A percentile compares a stretch with the other conserved stretches of the same genome.
These are phyloP conservation scores for Crematogaster levior DNA, from an alignment of 2,888 invertebrate species.

Conservation along the genomic window DNA sequence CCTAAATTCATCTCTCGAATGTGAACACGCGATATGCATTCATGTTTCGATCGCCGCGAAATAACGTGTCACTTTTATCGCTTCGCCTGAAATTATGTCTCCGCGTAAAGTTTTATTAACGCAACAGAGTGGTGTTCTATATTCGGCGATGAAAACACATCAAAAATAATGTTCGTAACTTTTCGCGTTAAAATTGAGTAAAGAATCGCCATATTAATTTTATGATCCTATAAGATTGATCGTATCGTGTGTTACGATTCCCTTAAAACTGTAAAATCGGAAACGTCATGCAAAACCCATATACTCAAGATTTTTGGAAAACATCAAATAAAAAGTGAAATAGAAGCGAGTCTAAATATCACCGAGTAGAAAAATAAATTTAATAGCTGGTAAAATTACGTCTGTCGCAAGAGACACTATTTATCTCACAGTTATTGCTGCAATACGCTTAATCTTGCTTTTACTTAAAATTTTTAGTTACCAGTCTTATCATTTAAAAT, in stretches of 20 bases:
- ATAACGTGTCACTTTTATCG: conserved; percentile 22
- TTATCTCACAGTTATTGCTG: conserved; percentile 7
- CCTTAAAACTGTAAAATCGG: conserved; percentile 4
- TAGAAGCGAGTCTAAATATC: not conserved
- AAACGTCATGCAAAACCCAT: not conserved
- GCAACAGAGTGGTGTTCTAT: conserved; percentile 20
- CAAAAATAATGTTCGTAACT: conserved; percentile 27
- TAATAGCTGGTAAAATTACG: not conserved
- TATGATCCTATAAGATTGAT: not conserved
- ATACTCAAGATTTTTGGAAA: not conserved
- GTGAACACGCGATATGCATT: not conserved
- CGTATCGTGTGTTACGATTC: not conserved
- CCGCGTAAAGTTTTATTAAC: conserved; percentile 54
- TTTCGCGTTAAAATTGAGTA: conserved; percentile 33
- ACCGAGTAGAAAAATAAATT: not conserved
- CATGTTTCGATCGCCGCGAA: conserved; percentile 11
- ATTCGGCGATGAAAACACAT: not conserved
- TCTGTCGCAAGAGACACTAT: not conserved
- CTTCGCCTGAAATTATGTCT: conserved; percentile 10
- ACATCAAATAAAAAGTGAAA: not conserved
- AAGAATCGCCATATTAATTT: conserved; percentile 38
- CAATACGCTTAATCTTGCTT: not conserved
- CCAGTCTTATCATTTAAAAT: not conserved
- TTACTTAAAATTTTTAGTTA: not conserved
- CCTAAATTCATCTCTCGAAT: conserved; percentile 7